phyloP scores from a whole-genome alignment of 2,797 vertebrate genomes.

The Decapterus maruadsi region DNA sequence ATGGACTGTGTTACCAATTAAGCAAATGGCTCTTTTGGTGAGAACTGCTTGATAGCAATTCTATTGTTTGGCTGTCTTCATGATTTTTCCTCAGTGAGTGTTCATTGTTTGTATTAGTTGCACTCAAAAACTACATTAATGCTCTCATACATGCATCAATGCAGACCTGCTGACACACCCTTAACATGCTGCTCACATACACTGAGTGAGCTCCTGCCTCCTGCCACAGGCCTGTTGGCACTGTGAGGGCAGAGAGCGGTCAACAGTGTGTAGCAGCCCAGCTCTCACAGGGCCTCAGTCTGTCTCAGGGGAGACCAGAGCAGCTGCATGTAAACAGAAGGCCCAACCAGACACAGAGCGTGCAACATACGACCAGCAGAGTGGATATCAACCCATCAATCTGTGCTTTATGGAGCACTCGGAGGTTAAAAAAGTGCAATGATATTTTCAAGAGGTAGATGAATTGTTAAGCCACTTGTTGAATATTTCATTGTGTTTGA shows the following conservation, averaged over 20 bases:
- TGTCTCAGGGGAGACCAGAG: slow-evolving; percentile 35
- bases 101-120: slow-evolving; percentile 4
- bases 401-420: slow-evolving; percentile 5
- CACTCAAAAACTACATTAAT: not conserved
- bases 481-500: not conserved
- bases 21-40: slow-evolving; percentile 78
- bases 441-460: not conserved
- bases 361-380: slow-evolving; percentile 27
- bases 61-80: slow-evolving; percentile 45
- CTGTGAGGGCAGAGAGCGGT: not conserved
- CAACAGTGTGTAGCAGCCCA: slow-evolving; percentile 31
- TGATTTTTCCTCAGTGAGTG: not conserved
- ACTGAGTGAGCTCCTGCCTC: not conserved
- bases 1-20: slow-evolving; percentile 73
- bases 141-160: not conserved
- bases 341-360: slow-evolving; percentile 24
- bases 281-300: not conserved
- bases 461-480: slow-evolving; percentile 6
- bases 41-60: slow-evolving; percentile 40
- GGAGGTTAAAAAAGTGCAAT: slow-evolving; percentile 2
- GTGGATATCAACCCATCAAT: slow-evolving; percentile 10
- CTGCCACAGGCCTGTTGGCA: not conserved
- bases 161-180: not conserved
- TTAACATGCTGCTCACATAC: not conserved
- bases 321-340: slow-evolving; percentile 43